Evolutionary conservation across 2,888 invertebrate genomes (phyloP), one percentile per base, ranked within the genome.

Genomic region (Tetragonula carbonaria): DNA sequence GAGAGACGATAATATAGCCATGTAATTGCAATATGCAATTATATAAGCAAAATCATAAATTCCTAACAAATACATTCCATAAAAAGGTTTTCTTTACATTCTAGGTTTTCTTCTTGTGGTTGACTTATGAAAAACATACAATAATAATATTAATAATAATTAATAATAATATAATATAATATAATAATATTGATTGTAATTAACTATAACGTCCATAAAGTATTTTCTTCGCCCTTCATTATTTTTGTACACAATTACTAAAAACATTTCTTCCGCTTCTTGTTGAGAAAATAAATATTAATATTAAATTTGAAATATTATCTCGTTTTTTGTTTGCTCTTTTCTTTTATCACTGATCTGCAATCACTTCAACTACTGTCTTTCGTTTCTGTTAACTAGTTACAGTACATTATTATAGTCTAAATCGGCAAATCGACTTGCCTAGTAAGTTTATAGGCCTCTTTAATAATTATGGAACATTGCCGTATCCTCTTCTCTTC

Each of bases 361-460:
- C 63, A 83, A 76, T 84, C 84, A 83, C 83, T 83, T 83, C 83
- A 84, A 77, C 83, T 77, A 89, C 89, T 87, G 87, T 88, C 88
- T 88, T 89, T 86, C 85, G 83, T 87, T 88, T 80, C 59, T 89
- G 84, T 83, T 90, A 90, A 91, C 91, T 91, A 92, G 86, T 86
- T 87, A 85, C 84, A 84, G 86, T 89, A 89, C 72, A 80, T 82
- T 80, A 75, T 87, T 84, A 86, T 85, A 87, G 90, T 90, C 92
- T 93, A 92, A 88, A 90, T 93, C 91, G 94, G 94, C 94, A 94
- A 93, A 93, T 88, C 86, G 86, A 83, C 53, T 87, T 93, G 93
- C 94, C 92, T 88, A 93, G 91, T 94, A 94, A 94, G 94, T 94
- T 93, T 92, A 92, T 94, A 94, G 94, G 94, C 94, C 94, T 94